These are phyloP conservation scores for Dolichallabes microphthalmus DNA, from an alignment of 2,113 vertebrate species.

Conservation along the genomic window DNA sequence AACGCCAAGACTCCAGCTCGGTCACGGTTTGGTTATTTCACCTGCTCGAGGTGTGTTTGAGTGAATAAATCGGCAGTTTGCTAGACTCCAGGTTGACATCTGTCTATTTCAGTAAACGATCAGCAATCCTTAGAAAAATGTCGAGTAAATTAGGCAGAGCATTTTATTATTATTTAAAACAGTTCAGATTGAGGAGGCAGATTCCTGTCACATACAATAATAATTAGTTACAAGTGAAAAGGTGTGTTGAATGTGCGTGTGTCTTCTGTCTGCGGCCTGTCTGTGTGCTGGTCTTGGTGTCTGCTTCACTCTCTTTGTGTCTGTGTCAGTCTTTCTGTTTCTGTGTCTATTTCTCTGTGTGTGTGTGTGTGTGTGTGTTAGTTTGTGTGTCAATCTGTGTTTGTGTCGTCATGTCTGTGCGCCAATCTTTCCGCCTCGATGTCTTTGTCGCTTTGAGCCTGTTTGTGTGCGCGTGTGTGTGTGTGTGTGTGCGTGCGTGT, in stretches of 20 bases:
- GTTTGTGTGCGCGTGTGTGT: not conserved
- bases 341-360: not conserved
- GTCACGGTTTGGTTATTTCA: not conserved
- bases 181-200: not conserved
- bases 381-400: not conserved
- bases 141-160: not conserved
- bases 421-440: not conserved
- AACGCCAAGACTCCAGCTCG: not conserved
- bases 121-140: not conserved
- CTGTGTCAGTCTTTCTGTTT: not conserved
- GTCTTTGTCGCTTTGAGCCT: not conserved
- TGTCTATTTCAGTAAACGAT: conserved; percentile 15
- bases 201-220: not conserved
- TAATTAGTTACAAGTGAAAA: not conserved
- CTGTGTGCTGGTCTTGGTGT: not conserved
- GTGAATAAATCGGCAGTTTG: not conserved
- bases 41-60: not conserved
- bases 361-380: too few relatives aligned
- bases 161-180: not conserved
- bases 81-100: not conserved
- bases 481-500: too few relatives aligned
- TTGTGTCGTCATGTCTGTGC: not conserved
- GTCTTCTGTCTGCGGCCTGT: not conserved
- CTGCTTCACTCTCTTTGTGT: not conserved
- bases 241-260: not conserved